Evolutionary conservation across 1,140 invertebrate genomes (phyloP).

Genomic region (Vanessa tameamea): DNA sequence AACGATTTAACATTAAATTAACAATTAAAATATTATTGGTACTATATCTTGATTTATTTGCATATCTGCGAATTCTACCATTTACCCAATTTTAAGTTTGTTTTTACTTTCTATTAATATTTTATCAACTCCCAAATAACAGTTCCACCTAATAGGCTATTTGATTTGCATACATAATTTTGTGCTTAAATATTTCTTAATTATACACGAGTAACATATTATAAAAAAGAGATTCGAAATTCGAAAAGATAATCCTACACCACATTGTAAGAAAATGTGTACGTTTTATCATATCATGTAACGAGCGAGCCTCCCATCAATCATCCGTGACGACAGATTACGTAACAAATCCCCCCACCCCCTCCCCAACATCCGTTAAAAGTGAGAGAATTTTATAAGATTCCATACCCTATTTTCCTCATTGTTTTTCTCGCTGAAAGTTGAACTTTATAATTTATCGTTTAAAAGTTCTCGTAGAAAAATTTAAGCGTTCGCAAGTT

Average conservation of each 20-base stretch:
- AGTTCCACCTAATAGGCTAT: background rate
- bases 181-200: background rate
- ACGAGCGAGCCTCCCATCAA: conserved; percentile 46
- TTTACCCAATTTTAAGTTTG: too few relatives aligned
- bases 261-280: conserved; percentile 32
- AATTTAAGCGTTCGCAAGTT: conserved; percentile 35
- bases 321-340: conserved; percentile 53
- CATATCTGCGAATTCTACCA: too few relatives aligned
- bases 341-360: conserved; percentile 33
- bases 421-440: conserved; percentile 42
- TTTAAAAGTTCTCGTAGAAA: conserved; percentile 37
- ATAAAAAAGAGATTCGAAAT: too few relatives aligned
- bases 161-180: background rate
- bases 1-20: too few relatives aligned
- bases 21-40: too few relatives aligned
- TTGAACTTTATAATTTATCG: conserved; percentile 50
- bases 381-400: conserved; percentile 44
- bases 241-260: background rate
- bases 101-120: too few relatives aligned
- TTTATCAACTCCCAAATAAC: background rate
- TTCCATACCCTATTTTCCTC: conserved; percentile 35
- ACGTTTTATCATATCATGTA: conserved; percentile 48
- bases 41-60: too few relatives aligned
- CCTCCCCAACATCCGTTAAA: conserved; percentile 28
- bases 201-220: too few relatives aligned